Percentiles rank a stretch among this genome's conserved stretches.
phyloP scores from a whole-genome alignment of 2,113 vertebrate species.

The Argyrosomus japonicus region DNA sequence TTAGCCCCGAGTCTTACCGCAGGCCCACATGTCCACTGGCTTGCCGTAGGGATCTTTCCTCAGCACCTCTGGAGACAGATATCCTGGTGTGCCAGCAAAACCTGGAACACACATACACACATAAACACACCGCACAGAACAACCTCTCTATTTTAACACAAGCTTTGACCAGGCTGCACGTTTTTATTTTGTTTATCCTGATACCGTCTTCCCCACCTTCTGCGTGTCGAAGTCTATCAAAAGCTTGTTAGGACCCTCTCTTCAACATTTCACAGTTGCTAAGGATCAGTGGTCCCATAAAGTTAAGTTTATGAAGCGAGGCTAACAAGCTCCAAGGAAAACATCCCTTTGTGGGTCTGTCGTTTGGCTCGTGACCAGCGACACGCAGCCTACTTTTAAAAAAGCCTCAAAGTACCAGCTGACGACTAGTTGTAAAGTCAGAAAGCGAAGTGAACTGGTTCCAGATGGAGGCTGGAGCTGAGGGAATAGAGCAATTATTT shows the following conservation, averaged over 20 bases:
- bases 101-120: slow-evolving; percentile 78
- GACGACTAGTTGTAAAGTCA: slow-evolving; percentile 14
- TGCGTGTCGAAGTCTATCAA: neutral
- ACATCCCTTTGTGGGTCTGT: slow-evolving; percentile 11
- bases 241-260: neutral
- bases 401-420: slow-evolving; percentile 23
- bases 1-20: slow-evolving; percentile 85
- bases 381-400: slow-evolving; percentile 54
- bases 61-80: slow-evolving; percentile 96
- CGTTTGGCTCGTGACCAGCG: slow-evolving; percentile 12
- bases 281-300: neutral
- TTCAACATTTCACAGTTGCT: neutral
- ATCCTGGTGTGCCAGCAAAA: slow-evolving; percentile 97
- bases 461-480: slow-evolving; percentile 41
- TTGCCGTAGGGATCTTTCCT: slow-evolving; percentile 98
- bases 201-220: no score
- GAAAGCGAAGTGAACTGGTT: slow-evolving; percentile 51
- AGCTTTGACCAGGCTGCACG: neutral
- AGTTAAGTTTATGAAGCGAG: neutral
- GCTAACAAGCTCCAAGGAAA: slow-evolving; percentile 21
- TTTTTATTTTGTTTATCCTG: neutral
- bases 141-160: neutral
- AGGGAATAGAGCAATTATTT: slow-evolving; percentile 70
- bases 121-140: neutral
- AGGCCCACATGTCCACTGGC: slow-evolving; percentile 99